These are phyloP conservation scores for Serrognathus titanus DNA, from an alignment of 2,888 invertebrate species.

Conservation along the genomic window DNA sequence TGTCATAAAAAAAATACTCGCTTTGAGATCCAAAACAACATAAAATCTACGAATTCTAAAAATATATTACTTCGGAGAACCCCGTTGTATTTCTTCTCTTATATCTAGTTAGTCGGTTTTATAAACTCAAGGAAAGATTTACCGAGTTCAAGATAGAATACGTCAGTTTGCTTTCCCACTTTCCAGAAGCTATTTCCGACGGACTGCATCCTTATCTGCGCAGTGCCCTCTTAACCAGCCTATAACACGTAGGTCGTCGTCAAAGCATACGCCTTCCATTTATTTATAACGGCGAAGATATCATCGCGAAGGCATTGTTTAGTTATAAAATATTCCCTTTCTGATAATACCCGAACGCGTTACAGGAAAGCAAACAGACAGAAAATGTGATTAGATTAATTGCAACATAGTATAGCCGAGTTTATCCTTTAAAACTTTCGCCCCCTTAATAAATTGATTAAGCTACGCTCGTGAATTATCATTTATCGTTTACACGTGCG, in stretches of 20 bases:
- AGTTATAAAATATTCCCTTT: conserved; percentile 21
- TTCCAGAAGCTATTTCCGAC: conserved; percentile 19
- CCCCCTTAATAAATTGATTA: too few relatives aligned
- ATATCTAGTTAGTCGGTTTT: conserved; percentile 14
- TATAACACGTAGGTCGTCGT: conserved; percentile 19
- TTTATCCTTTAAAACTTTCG: background rate
- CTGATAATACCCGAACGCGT: conserved; percentile 9
- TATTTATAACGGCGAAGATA: conserved; percentile 24
- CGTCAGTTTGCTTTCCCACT: conserved; percentile 37
- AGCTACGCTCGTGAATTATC: too few relatives aligned
- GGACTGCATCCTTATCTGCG: conserved; percentile 21
- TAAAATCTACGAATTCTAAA: too few relatives aligned
- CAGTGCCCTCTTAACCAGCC: conserved; percentile 9
- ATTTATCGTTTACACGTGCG: too few relatives aligned
- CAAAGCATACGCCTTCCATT: conserved; percentile 15
- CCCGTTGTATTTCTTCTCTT: background rate
- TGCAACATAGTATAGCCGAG: background rate
- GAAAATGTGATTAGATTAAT: background rate
- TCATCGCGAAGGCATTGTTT: conserved; percentile 22
- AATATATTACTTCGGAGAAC: too few relatives aligned
- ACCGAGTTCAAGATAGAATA: conserved; percentile 40
- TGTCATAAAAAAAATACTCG: too few relatives aligned
- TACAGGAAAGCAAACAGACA: conserved; percentile 6
- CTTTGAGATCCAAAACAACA: too few relatives aligned
- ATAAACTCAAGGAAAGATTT: conserved; percentile 37